Base-by-base conservation (phyloP, 2,113 vertebrate species). In the Ailurus styani region DNA sequence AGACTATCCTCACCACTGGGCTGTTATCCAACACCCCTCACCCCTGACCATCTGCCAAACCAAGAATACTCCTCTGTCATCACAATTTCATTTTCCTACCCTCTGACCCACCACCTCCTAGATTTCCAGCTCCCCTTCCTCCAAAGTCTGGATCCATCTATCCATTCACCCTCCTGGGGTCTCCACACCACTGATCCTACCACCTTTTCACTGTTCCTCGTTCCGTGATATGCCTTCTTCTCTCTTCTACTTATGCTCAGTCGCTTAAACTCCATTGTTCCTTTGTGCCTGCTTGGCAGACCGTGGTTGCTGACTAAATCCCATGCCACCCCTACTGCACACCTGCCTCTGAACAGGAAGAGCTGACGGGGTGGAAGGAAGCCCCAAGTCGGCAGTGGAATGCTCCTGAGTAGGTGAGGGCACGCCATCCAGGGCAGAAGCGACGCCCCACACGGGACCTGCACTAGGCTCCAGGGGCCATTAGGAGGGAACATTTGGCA, bases 381-480 rank as follows among this genome's bases (percentile, higher is more conserved):
- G 57, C 12, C 15, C 8, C 12, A 47, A 54, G 29, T 40, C 21
- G 23, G 40, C 9, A 25, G 15, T 87, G 64, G 14, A 8, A 4
- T 2, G 60, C 37, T 7, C 70, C 37, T 52, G 40, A n/a, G 87
- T 21, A 66, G 42, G 14, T 21, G 31, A 78, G 11, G 54, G 70
- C 29, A 60, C 11, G 64, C 52, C 7, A 50, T 1, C 40, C 37
- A 20, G n/a, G 3, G 27, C 12, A 47, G 42, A n/a, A 62, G n/a
- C 10, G 27, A 6, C 0, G 40, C 20, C 40, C 21, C 27, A 10
- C 17, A 40, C 0, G 0, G 40, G 68, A 27, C 50, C 14, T 6
- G 7, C 7, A 12, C 2, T 2, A 29, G 20, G 54, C 31, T 50
- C 83, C 81, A 17, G 13, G 20, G 23, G 23, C n/a, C 1, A 11